Evolutionary conservation across 2,113 vertebrate species (phyloP).

Genomic region (Ellobius talpinus): DNA sequence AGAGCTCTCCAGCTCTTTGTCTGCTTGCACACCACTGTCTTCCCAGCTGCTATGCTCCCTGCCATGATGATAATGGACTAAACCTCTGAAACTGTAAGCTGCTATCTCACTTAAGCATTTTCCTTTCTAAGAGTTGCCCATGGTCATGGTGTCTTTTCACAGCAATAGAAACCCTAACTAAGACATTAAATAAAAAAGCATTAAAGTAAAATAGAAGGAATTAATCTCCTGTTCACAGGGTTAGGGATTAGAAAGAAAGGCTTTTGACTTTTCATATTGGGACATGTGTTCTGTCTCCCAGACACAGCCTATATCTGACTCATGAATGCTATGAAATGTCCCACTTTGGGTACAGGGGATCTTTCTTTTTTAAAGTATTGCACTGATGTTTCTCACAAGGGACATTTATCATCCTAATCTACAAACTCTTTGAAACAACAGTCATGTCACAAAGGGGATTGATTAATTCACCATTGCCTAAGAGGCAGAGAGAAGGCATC

Average conservation of each 20-base stretch:
- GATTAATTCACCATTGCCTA: neutral
- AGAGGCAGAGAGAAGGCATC: neutral
- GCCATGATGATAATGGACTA: neutral
- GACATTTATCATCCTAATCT: neutral
- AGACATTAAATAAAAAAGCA: neutral
- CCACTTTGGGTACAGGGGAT: neutral
- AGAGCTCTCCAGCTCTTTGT: neutral
- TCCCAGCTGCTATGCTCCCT: neutral
- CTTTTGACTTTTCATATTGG: neutral
- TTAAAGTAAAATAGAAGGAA: slow-evolving; percentile 7
- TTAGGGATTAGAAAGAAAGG: neutral
- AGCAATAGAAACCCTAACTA: neutral
- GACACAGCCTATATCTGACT: neutral
- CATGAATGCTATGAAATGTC: neutral
- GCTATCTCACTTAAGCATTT: neutral
- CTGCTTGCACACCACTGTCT: neutral
- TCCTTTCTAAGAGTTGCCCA: neutral
- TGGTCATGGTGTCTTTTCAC: neutral
- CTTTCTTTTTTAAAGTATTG: neutral
- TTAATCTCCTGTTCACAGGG: neutral
- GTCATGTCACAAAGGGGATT: neutral
- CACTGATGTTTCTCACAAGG: neutral
- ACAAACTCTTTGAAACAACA: neutral
- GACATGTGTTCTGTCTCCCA: neutral
- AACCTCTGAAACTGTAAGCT: neutral